Percentiles rank a stretch among this genome's conserved stretches.
phyloP scores from a whole-genome alignment of 2,113 vertebrate species.

The Oplegnathus fasciatus region DNA sequence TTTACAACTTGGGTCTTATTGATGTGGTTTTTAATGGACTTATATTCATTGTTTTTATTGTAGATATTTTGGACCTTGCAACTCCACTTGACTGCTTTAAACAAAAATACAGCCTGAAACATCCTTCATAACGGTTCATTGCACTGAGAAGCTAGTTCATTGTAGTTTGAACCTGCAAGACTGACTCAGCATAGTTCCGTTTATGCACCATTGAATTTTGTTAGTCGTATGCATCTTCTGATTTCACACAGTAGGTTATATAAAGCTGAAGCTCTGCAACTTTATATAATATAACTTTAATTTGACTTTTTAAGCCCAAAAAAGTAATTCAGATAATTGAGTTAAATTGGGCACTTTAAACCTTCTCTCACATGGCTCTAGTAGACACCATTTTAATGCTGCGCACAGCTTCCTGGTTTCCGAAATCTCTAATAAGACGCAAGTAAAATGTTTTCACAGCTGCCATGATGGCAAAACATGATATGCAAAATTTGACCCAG shows the following conservation, averaged over 20 bases:
- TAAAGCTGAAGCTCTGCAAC: conserved; percentile 20
- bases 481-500: neutral
- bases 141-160: conserved; percentile 5
- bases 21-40: neutral
- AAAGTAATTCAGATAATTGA: neutral
- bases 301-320: neutral
- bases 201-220: conserved; percentile 30
- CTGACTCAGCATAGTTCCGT: conserved; percentile 24
- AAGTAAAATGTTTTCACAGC: neutral
- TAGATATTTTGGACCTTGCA: neutral
- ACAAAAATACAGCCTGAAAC: neutral
- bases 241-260: conserved; percentile 35
- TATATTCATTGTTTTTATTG: neutral
- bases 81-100: neutral
- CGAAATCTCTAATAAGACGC: conserved; percentile 1
- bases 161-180: conserved; percentile 17
- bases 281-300: neutral
- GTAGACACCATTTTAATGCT: neutral
- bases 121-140: neutral
- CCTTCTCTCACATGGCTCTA: neutral
- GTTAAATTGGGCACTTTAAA: conserved; percentile 2
- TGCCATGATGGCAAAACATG: neutral
- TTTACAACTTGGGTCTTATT: conserved; percentile 14
- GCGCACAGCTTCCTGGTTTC: neutral
- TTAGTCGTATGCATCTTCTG: conserved; percentile 28